Evolutionary conservation across 2,797 vertebrate species (phyloP), one percentile per base, ranked within the genome.

Genomic region (Cyclopterus lumpus): DNA sequence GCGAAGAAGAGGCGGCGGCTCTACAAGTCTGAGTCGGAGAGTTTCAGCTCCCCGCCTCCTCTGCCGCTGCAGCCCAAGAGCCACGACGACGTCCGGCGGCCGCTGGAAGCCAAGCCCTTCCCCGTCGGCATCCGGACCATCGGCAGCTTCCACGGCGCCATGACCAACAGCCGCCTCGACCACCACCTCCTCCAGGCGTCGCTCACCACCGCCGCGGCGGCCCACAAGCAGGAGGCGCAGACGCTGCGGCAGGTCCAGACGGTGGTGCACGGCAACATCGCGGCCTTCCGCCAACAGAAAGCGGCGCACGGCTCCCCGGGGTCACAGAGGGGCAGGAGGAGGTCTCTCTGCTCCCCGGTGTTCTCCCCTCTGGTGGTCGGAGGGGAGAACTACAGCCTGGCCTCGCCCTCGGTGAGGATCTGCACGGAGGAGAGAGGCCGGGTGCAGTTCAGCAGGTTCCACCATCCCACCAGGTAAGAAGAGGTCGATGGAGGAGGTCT

Each of bases 21-120:
- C 77, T 94, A 94, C 81, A 95, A 92, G 71, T 95, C 95, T 0
- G 95, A 96, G 65, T 95, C 95, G 0, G 95, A 95, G 18, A 66
- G 87, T 4, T 88, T 93, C 64, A 74, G 84, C 64, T 83, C 86
- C 0, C 83, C 82, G 2, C 69, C 85, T 0, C 67, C 83, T 67
- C 38, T 38, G 73, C 91, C 73, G 38, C 81, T 91, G 75, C 92
- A 87, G 84, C 90, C 91, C 75, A 91, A 91, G 83, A 77, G 8
- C 71, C 94, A 93, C 80, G 54, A 42, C 48, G 79, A 83, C 6
- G 28, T 72, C 24, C 53, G 67, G 11, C 84, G 87, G 8, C 91
- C 89, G 2, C 83, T 90, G 30, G 92, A 93, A 66, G 78, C 89
- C 77, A 92, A 89, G 9, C 90, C 92, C 6, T 91, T 93, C 61